Evolutionary conservation across 2,113 vertebrate species (phyloP).

Genomic region (Helogale parvula): DNA sequence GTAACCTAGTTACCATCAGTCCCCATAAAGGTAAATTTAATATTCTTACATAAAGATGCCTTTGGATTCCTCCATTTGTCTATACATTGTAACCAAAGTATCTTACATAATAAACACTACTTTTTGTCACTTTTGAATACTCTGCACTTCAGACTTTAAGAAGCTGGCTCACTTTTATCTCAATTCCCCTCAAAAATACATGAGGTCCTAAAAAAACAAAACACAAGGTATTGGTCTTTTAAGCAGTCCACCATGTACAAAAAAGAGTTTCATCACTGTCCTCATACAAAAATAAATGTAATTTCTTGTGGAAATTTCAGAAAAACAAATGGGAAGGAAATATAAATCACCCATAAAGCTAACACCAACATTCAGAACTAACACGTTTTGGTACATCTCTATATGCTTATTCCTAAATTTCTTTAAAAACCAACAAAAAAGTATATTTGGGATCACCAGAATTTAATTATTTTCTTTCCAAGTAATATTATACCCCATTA

Average conservation of each 20-base stretch:
- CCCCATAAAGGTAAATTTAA: not conserved
- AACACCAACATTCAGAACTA: not conserved
- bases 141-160: not conserved
- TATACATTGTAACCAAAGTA: not conserved
- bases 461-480: not conserved
- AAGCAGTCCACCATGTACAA: not conserved
- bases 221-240: not conserved
- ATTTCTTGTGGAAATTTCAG: not conserved
- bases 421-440: not conserved
- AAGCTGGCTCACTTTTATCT: not conserved
- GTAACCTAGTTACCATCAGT: not conserved
- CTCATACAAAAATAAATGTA: not conserved
- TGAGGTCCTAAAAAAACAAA: not conserved
- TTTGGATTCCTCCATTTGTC: not conserved
- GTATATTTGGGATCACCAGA: not conserved
- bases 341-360: not conserved
- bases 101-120: not conserved
- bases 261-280: not conserved
- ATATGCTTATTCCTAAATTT: not conserved
- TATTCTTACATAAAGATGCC: not conserved
- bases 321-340: not conserved
- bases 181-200: not conserved
- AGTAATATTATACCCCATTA: not conserved
- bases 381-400: not conserved
- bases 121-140: slow-evolving; percentile 6